Percentiles rank a stretch among this genome's conserved stretches.
Evolutionary conservation across 2,113 vertebrate species (phyloP).

Genomic region (Scatophagus argus): DNA sequence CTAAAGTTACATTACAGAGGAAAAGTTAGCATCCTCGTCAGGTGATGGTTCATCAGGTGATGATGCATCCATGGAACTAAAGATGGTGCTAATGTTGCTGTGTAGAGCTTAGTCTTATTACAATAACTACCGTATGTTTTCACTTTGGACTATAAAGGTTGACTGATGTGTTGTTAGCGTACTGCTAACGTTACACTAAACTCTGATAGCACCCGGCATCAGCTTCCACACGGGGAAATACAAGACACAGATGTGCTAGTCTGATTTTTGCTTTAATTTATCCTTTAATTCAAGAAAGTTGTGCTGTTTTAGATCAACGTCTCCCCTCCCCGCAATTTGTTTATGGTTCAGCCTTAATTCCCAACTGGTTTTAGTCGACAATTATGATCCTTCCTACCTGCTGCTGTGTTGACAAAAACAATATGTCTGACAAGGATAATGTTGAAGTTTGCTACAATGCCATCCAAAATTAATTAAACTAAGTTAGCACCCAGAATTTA

Average conservation of each 20-base stretch:
- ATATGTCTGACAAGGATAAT: conserved; percentile 54
- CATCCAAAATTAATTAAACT: conserved; percentile 46
- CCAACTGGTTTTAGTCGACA: conserved; percentile 35
- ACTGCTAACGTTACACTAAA: too few species aligned
- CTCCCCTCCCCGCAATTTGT: conserved; percentile 8
- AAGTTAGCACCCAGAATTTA: conserved; percentile 41
- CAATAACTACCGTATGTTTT: too few species aligned
- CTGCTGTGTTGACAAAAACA: conserved; percentile 54
- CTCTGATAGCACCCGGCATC: too few species aligned
- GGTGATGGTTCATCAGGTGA: neutral
- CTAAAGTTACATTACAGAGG: neutral
- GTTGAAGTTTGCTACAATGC: conserved; percentile 50
- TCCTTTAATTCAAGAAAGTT: too few species aligned
- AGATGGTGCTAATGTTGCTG: too few species aligned
- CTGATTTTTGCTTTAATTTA: too few species aligned
- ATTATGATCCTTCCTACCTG: conserved; percentile 37
- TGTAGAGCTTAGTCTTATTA: too few species aligned
- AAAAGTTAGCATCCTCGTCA: neutral
- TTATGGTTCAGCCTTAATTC: conserved; percentile 35
- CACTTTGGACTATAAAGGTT: neutral
- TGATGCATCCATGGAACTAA: too few species aligned
- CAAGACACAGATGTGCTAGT: too few species aligned
- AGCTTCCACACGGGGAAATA: too few species aligned
- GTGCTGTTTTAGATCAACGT: conserved; percentile 29
- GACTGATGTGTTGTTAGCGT: neutral